Percentiles rank a stretch among this genome's conserved stretches.
Conservation (phyloP, 2,888 invertebrate genomes). For the Eupithecia inturbata region DNA sequence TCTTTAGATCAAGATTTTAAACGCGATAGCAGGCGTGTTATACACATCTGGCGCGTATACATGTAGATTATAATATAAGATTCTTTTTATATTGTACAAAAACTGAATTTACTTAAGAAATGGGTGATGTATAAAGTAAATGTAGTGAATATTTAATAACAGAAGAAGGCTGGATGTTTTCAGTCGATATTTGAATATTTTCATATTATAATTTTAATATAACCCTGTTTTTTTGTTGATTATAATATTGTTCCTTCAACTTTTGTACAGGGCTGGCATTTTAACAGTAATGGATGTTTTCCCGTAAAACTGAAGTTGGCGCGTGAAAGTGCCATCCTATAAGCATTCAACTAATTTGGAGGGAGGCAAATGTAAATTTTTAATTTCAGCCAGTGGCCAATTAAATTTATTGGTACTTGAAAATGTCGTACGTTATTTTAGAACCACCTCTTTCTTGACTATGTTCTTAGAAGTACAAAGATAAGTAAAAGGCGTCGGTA, state of each 20-base stretch:
- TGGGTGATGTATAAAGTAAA: conserved; percentile 84
- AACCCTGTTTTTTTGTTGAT: conserved; percentile 82
- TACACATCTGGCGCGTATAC: conserved; percentile 75
- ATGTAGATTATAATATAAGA: conserved; percentile 80
- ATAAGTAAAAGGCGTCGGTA: neutral
- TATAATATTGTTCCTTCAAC: conserved; percentile 75
- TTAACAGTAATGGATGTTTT: conserved; percentile 47
- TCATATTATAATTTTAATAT: conserved; percentile 85
- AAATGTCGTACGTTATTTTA: conserved; percentile 73
- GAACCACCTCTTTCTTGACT: conserved; percentile 1
- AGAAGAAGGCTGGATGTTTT: conserved; percentile 81
- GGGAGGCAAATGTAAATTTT: conserved; percentile 78
- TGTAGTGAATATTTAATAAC: conserved; percentile 84
- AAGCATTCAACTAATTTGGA: conserved; percentile 67
- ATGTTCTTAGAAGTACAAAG: neutral
- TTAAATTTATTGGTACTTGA: conserved; percentile 82
- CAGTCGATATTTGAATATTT: conserved; percentile 84
- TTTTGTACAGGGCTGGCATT: conserved; percentile 72
- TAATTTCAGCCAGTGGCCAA: conserved; percentile 83
- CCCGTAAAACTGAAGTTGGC: conserved; percentile 30
- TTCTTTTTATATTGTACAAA: conserved; percentile 85
- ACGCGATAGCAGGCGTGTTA: conserved; percentile 70
- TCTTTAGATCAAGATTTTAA: conserved; percentile 76
- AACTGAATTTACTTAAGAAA: conserved; percentile 84
- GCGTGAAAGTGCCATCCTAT: conserved; percentile 61